phyloP scores from a whole-genome alignment of 2,797 vertebrate genomes.

The Pseudotriccus pelzelni region DNA sequence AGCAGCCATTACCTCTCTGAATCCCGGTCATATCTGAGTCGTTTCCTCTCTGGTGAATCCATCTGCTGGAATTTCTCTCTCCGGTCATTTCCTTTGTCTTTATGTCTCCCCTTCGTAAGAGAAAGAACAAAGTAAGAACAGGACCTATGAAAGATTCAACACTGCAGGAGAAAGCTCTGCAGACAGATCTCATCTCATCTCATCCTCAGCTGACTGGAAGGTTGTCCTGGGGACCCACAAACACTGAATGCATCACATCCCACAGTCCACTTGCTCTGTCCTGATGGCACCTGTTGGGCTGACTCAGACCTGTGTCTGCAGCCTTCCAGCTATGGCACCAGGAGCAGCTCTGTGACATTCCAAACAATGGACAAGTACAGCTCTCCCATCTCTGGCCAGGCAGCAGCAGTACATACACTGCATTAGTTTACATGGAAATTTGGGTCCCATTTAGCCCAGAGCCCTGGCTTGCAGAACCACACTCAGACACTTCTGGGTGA shows the following conservation, averaged over 20 bases:
- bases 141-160: background rate
- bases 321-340: fast-evolving
- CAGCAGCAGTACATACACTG: background rate
- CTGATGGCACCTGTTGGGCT: background rate
- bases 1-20: slow-evolving; percentile 69
- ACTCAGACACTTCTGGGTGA: background rate
- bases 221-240: background rate
- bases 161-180: background rate
- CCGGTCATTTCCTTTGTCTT: slow-evolving; percentile 77
- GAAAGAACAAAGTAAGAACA: slow-evolving; percentile 8
- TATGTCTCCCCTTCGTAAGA: slow-evolving; percentile 73
- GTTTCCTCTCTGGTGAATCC: slow-evolving; percentile 79
- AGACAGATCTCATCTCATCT: background rate
- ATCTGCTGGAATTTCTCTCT: slow-evolving; percentile 76
- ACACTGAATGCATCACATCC: background rate
- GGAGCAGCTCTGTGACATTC: background rate
- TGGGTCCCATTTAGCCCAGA: background rate
- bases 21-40: slow-evolving; percentile 70
- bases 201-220: background rate
- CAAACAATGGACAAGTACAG: background rate
- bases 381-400: background rate
- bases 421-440: background rate
- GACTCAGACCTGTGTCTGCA: background rate
- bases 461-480: background rate
- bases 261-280: background rate